Evolutionary conservation across 2,797 vertebrate species (phyloP).

Genomic region (Lepilemur ruficaudatus): DNA sequence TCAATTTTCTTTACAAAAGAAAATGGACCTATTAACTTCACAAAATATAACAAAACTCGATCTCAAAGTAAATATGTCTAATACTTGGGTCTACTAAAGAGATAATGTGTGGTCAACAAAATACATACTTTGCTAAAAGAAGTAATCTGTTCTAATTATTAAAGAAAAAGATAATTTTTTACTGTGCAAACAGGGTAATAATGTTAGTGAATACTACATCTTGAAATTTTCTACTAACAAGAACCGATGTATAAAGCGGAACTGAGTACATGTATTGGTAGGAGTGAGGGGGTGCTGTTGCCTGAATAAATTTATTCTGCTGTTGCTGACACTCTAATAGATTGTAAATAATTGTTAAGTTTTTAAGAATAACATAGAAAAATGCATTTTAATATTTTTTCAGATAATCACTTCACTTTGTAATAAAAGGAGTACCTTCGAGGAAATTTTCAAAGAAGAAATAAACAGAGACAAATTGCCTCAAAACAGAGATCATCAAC

Average conservation of each 20-base stretch:
- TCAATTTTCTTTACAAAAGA: background rate
- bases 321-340: background rate
- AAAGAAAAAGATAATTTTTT: background rate
- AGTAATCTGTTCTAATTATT: background rate
- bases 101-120: background rate
- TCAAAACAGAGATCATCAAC: conserved; percentile 31
- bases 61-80: background rate
- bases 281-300: accelerated
- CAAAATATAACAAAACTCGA: background rate
- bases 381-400: background rate
- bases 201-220: background rate
- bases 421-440: conserved; percentile 10
- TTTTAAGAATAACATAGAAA: background rate
- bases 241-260: background rate
- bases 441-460: conserved; percentile 30
- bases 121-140: background rate
- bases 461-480: background rate
- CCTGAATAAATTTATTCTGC: background rate
- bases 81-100: background rate
- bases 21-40: background rate
- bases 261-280: background rate
- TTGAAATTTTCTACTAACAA: background rate
- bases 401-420: conserved; percentile 30
- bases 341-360: background rate
- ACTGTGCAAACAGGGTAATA: background rate